Evolutionary conservation across 2,797 vertebrate species (phyloP), one percentile per base, ranked within the genome.

Genomic region (Hybognathus amarus): DNA sequence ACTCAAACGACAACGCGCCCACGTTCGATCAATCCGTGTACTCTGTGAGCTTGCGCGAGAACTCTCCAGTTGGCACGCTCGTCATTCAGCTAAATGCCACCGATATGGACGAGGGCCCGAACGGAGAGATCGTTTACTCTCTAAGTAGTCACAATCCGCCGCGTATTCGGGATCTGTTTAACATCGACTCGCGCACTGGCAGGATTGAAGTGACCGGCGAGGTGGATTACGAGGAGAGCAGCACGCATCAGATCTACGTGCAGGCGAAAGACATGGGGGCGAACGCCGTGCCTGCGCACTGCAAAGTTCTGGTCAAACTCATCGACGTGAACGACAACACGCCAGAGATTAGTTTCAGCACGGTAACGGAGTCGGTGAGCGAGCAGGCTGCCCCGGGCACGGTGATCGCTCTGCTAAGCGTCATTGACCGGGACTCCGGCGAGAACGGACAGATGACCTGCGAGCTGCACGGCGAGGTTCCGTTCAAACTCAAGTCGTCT

Each of bases 1-100:
- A 99, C 92, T 99, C 98, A 17, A 99, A 99, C 33, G 98, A 99
- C 90, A 99, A 99, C 87, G 97, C 97, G 79, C 98, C 98, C 81
- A 95, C 96, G 70, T 99, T 99, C 85, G 97, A 98, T 82, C 98
- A 98, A 91, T 96, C 97, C 0, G 97, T 99, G 81, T 99, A 98
- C 92, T 96, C 96, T 0, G 96, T 99, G 15, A 96, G 94, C 85
- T 92, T 99, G 75, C 94, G 94, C 1, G 98, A 99, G 89, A 98
- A 98, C 94, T 96, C 97, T 17, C 97, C 98, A 0, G 94, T 96
- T 13, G 97, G 98, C 83, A 99, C 97, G 0, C 92, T 98, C 52
- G 95, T 99, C 61, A 96, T 99, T 54, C 97, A 99, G 91, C 96
- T 99, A 3, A 99, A 98, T 84, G 98, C 98, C 88, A 98, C 95